Percentiles rank a stretch among this genome's conserved stretches.
phyloP scores from a whole-genome alignment of 1,140 invertebrate genomes.

The Penaeus indicus region DNA sequence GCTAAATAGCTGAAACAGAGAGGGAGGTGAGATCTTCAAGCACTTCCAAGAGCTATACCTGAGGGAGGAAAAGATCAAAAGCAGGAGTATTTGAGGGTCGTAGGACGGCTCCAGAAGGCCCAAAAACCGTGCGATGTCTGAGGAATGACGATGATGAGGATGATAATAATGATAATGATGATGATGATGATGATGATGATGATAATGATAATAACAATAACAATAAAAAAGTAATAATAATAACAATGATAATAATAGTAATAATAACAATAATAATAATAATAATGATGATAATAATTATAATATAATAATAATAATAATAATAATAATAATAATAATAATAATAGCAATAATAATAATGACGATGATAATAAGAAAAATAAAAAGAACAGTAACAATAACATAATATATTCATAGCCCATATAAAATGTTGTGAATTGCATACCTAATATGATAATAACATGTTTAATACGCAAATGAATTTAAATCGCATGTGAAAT shows the following conservation, averaged over 20 bases:
- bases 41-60: no score
- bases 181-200: not conserved
- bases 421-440: not conserved
- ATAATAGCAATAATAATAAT: not conserved
- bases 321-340: not conserved
- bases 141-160: not conserved
- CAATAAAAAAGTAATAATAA: not conserved
- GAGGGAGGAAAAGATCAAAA: no score
- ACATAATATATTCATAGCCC: not conserved
- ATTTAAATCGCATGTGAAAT: no score
- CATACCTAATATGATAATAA: not conserved
- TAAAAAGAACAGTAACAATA: not conserved
- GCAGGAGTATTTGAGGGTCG: no score
- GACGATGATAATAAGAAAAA: not conserved
- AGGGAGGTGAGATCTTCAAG: no score
- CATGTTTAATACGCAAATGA: not conserved
- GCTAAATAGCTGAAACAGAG: no score
- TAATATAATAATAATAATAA: not conserved
- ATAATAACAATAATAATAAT: not conserved
- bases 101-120: no score
- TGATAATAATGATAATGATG: not conserved
- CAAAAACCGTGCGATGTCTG: no score
- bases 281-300: not conserved
- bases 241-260: not conserved
- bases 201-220: not conserved